Evolutionary conservation across 2,113 vertebrate genomes (phyloP).

Genomic region (Oncorhynchus masou): DNA sequence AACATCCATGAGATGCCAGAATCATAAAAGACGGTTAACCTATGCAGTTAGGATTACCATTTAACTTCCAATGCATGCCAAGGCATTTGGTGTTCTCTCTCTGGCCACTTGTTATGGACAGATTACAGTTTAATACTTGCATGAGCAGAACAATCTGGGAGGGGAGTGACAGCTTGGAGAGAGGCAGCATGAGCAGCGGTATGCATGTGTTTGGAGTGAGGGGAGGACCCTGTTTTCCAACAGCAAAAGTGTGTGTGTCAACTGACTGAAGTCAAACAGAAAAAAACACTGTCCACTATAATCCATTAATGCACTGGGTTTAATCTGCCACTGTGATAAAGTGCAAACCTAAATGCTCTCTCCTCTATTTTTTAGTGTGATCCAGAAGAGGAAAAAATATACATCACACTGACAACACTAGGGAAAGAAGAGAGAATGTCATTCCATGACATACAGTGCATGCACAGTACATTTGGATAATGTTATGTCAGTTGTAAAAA

Average conservation of each 20-base stretch:
- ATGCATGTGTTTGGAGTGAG: not conserved
- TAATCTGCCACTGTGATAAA: constrained; percentile 69
- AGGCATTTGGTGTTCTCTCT: not conserved
- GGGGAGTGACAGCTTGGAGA: constrained; percentile 32
- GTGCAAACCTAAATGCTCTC: constrained; percentile 61
- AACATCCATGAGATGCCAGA: not conserved
- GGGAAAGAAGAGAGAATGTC: not conserved
- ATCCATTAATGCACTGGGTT: constrained; percentile 73
- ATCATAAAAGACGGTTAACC: not conserved
- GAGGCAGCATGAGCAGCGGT: not conserved
- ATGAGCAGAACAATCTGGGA: constrained; percentile 8
- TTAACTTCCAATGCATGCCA: constrained; percentile 5
- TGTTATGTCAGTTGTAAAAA: not conserved
- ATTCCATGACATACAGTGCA: not conserved
- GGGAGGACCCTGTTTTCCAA: not conserved
- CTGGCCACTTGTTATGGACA: constrained; percentile 18
- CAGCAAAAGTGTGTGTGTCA: not conserved
- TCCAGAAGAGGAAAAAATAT: constrained; percentile 23
- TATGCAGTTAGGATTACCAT: not conserved
- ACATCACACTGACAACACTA: not conserved
- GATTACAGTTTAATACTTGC: constrained; percentile 14
- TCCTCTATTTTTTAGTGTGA: constrained; percentile 40
- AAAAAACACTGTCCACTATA: constrained; percentile 55
- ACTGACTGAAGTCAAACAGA: constrained; percentile 22
- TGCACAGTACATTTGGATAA: not conserved